Conservation (phyloP, 2,113 vertebrate species). For the Tringa solitaria region DNA sequence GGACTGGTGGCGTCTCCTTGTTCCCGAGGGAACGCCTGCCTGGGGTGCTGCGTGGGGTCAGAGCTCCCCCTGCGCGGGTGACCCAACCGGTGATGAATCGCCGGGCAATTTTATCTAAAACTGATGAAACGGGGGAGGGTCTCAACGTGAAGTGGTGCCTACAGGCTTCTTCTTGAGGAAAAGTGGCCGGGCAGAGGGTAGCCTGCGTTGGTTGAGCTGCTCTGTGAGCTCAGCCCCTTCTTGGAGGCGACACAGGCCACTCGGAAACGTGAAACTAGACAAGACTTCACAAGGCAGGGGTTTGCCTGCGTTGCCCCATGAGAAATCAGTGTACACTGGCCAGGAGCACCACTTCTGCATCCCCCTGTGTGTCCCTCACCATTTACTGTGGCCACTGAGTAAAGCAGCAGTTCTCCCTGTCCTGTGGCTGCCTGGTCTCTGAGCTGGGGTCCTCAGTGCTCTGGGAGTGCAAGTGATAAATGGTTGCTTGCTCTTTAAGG, state of each 20-base stretch:
- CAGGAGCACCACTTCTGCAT: not conserved
- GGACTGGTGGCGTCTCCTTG: not conserved
- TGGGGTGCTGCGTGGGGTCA: no score
- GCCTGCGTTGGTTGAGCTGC: no score
- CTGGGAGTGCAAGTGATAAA: no score
- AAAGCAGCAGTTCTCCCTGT: not conserved
- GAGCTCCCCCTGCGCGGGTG: no score
- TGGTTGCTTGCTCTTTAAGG: not conserved
- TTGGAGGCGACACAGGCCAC: not conserved
- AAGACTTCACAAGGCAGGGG: not conserved
- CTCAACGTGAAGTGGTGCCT: no score
- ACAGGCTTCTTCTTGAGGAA: accelerated
- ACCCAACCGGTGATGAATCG: not conserved
- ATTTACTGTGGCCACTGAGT: not conserved
- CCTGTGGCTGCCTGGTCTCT: not conserved
- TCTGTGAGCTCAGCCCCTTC: not conserved
- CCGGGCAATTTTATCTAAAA: not conserved
- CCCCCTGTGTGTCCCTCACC: no score
- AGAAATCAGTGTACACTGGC: no score
- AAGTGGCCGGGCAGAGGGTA: not conserved
- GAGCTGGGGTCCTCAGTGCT: accelerated
- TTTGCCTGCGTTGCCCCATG: not conserved
- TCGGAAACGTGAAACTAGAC: accelerated
- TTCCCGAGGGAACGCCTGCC: not conserved
- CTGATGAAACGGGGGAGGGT: accelerated